Base-by-base conservation (phyloP, 2,888 invertebrate species). In the Helleia helle region DNA sequence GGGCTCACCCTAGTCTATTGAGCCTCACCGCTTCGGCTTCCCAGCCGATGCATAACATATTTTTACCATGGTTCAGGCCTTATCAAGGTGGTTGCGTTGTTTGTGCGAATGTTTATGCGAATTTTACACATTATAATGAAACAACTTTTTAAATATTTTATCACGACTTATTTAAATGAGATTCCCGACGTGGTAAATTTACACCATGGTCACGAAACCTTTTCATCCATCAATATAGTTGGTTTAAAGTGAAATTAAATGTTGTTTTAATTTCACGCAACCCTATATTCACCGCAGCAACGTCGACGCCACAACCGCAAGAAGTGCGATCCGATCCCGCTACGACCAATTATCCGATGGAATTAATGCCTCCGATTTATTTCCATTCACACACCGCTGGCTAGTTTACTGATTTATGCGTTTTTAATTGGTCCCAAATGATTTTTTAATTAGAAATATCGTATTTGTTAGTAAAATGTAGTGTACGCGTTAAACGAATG, bases 301-400 rank as follows among this genome's bases (percentile, higher is more conserved):
- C 49, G 47, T 39, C 30, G 39, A 29, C 30, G 24, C 51, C 38
- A 29, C 51, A 56, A 51, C 58, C 58, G 59, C 62, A 58, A 59
- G 58, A 50, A 56, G 48, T 47, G 49, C 47, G 52, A 50, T 54
- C 58, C 48, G 48, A 50, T 52, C 45, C 54, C 54, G 49, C 44
- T 48, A 50, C 50, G 56, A 59, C 55, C 63, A 68, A 67, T 63
- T 64, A 65, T 57, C 53, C 48, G 43, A 45, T 42, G 49, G 44
- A 46, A 49, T 54, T 52, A 54, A 53, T 55, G 48, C 49, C 49
- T 52, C 45, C 46, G 45, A 48, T 49, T 55, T 49, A 51, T 42
- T 54, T 50, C 50, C 51, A 48, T 36, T 36, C 29, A 43, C 38
- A 44, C 44, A 39, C 46, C 46, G 36, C 36, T 43, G 45, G 40